Evolutionary conservation across 2,888 invertebrate genomes (phyloP), one percentile per base, ranked within the genome.

Genomic region (Caenorhabditis wallacei): DNA sequence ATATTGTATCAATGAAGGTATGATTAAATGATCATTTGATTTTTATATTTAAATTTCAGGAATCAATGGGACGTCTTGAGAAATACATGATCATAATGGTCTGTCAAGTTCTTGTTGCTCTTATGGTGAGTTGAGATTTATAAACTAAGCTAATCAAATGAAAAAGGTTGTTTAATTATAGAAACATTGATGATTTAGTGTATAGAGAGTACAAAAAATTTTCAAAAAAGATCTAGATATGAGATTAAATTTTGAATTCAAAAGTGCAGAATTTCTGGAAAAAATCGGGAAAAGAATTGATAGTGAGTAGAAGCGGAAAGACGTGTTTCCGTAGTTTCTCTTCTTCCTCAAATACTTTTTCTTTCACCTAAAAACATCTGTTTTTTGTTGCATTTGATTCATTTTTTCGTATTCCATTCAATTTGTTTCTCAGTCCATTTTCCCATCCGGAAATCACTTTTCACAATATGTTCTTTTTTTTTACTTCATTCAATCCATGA

Each of bases 71-170:
- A 18, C 83, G 87, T 40, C 76, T 87, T 18, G 87, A 87, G 53
- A 85, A 82, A 51, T 87, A 87, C 63, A 87, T 87, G 87, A 81
- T 87, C 24, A 85, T 87, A 26, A 87, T 87, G 87, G 87, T 87
- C 11, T 80, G 83, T 51, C 87, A 87, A 66, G 84, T 87, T n/a
- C 76, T 82, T 13, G 82, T 70, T 5, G 85, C 84, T 46, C 78
- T 85, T 51, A 63, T 84, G 68, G 87, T 87, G 35, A 82, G 85
- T n/a, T 83, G 11, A 24, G 20, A 30, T 24, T n/a, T 46, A 43
- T 35, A 51, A 11, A 24, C 35, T 30, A 30, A 56, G 26, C 26
- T 13, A 57, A 35, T 26, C 18, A 16, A 59, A 22, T 40, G 13
- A 59, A 10, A 43, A 7, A 43, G 48, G 61, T n/a, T 11, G 30